Evolutionary conservation across 2,113 vertebrate species (phyloP), one percentile per base, ranked within the genome.

Genomic region (Pitta sordida): DNA sequence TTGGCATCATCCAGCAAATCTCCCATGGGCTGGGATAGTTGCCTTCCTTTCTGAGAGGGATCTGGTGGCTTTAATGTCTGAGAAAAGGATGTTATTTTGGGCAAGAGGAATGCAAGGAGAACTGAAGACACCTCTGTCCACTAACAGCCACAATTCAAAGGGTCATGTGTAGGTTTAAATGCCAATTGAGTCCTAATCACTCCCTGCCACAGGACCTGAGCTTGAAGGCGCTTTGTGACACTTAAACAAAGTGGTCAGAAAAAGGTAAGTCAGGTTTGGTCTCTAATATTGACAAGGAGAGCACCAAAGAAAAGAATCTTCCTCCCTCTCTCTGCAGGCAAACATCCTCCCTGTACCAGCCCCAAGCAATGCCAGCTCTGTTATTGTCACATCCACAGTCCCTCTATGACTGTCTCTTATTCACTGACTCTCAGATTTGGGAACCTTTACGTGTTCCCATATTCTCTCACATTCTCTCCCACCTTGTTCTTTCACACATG

Each of bases 401-500:
- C 48, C 21, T 70, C 46, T 55, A 70, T 78, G 73, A 19, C 89
- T 92, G 65, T 20, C 74, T 51, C 60, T 30, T 29, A 9, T 15
- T 49, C 62, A 51, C 2, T 4, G 51, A 58, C 29, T 46, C 64
- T 89, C 67, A 59, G 78, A 76, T 36, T 48, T 37, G 68, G 53
- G 75, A 89, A 46, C 78, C 37, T 83, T 83, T 41, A 34, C 1
- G 11, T 69, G 84, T 85, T 96, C 91, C 93, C 59, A 46, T 51
- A 22, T 90, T 79, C 90, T 91, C 69, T 91, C 85, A 30, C 69
- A 26, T 74, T 43, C 77, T 88, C 91, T 95, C 82, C 93, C 94
- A 95, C 93, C 82, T 94, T 83, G 84, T 77, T 91, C 94, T 93
- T 90, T 90, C 94, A 94, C 96, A 95, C 91, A 93, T 93, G 85